Evolutionary conservation across 2,797 vertebrate species (phyloP), one percentile per base, ranked within the genome.

Genomic region (Synanceia verrucosa): DNA sequence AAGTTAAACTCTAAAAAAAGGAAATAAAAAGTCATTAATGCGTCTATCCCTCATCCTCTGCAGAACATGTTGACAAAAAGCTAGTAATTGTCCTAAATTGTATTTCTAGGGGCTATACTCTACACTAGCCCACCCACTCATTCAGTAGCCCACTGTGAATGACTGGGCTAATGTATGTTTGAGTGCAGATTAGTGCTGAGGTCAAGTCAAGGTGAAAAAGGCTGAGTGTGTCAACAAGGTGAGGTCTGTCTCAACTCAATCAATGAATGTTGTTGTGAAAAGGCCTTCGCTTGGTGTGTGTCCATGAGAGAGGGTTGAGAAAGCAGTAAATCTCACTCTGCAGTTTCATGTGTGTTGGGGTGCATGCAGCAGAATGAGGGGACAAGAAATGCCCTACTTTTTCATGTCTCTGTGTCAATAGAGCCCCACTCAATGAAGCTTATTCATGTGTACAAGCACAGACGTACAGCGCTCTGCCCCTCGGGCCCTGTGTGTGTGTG

Each of bases 361-460:
- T 78, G 52, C 80, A 48, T 18, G 51, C 63, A 34, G 53, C 76
- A 76, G 65, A 73, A 75, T 31, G 36, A 70, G 64, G 47, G 44
- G 16, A 39, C 37, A 56, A 57, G 81, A 52, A 77, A 78, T 86
- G 89, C 36, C 85, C 90, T 88, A 87, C 83, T 89, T 89, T 85
- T 69, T 67, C 62, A 44, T 66, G 69, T 79, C 73, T 43, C 29
- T 13, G 70, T 61, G 10, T 86, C 65, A 76, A 65, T 53, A 78
- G 73, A 82, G 70, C 59, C 63, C 53, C 50, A 64, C 74, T 89
- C 84, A 81, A 37, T 80, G 75, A 72, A 33, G 73, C 61, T 62
- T 74, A 80, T 86, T 86, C 83, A 81, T 82, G 76, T 86, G 78
- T 61, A 44, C 37, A 53, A 65, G 82, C 70, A 74, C 52, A 21